Conservation (phyloP, 37 sponge, comb jelly and placozoan genomes). For the Haliclona indistincta region DNA sequence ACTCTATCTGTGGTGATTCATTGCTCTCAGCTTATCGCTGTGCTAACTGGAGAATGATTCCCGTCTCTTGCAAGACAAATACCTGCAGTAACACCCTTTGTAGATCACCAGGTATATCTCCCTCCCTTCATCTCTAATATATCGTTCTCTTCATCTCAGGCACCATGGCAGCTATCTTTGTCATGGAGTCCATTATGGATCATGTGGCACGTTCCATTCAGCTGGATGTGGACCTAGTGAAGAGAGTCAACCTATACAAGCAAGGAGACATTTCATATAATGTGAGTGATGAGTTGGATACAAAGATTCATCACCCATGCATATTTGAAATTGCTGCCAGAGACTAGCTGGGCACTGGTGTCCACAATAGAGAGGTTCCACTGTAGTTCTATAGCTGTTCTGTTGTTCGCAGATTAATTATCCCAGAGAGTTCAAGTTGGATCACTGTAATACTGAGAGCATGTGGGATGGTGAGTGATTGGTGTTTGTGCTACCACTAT, state of each 20-base stretch:
- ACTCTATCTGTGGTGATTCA: too few relatives aligned
- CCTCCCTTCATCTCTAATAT: not conserved
- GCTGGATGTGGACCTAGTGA: constrained; percentile 52
- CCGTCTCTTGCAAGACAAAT: too few relatives aligned
- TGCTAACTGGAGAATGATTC: too few relatives aligned
- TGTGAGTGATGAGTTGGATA: not conserved
- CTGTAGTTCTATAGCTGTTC: too few relatives aligned
- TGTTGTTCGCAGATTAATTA: too few relatives aligned
- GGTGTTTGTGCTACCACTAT: not conserved
- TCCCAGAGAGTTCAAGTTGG: constrained; percentile 23
- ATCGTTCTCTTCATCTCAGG: constrained; percentile 17
- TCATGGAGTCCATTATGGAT: constrained; percentile 80
- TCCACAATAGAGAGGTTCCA: too few relatives aligned
- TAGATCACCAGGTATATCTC: too few relatives aligned
- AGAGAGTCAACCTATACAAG: constrained; percentile 60
- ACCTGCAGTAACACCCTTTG: too few relatives aligned
- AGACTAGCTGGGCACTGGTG: too few relatives aligned
- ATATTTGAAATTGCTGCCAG: not conserved
- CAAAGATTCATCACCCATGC: not conserved
- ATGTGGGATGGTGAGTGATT: constrained; percentile 68
- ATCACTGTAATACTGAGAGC: constrained; percentile 59
- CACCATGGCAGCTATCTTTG: constrained; percentile 67
- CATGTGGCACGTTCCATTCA: constrained; percentile 61
- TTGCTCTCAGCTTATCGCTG: too few relatives aligned
- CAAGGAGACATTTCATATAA: constrained; percentile 39